These are phyloP conservation scores for Lasioglossum marginatum DNA, from an alignment of 2,888 invertebrate genomes.

Conservation along the genomic window DNA sequence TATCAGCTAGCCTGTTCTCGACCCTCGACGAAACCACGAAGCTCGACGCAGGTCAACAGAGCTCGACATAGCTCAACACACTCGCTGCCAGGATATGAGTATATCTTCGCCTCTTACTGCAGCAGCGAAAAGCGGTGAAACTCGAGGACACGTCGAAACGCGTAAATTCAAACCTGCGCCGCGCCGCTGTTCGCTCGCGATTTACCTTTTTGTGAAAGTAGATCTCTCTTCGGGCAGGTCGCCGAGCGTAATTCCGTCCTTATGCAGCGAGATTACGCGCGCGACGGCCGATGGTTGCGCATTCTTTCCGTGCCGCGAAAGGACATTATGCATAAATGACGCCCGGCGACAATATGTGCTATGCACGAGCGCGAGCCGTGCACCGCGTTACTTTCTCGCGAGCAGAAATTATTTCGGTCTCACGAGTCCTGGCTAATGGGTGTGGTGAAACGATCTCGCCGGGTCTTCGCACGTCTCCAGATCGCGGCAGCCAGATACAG, in stretches of 20 bases:
- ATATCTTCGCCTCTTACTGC: background rate
- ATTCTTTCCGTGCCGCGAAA: constrained; percentile 43
- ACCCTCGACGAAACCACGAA: background rate
- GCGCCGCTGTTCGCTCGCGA: constrained; percentile 29
- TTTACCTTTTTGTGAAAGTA: constrained; percentile 63
- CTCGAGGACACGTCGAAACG: constrained; percentile 45
- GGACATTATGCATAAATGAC: constrained; percentile 47
- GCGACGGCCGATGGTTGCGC: constrained; percentile 16
- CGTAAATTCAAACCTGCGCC: constrained; percentile 46
- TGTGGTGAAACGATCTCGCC: constrained; percentile 49
- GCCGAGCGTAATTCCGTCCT: constrained; percentile 56
- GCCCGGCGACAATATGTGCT: constrained; percentile 18
- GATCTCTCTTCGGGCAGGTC: constrained; percentile 52
- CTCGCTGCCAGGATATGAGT: background rate
- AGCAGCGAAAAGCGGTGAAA: constrained; percentile 56
- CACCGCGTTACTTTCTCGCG: constrained; percentile 50
- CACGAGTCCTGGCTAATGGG: constrained; percentile 41
- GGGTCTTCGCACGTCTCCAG: background rate
- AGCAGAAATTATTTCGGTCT: constrained; percentile 34
- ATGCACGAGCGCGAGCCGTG: background rate
- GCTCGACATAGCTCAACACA: background rate
- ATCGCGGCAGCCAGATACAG: background rate
- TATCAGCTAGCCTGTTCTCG: background rate
- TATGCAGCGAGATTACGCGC: constrained; percentile 51
- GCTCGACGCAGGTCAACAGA: background rate